phyloP scores from a whole-genome alignment of 2,888 invertebrate genomes.

The Spisula solida region DNA sequence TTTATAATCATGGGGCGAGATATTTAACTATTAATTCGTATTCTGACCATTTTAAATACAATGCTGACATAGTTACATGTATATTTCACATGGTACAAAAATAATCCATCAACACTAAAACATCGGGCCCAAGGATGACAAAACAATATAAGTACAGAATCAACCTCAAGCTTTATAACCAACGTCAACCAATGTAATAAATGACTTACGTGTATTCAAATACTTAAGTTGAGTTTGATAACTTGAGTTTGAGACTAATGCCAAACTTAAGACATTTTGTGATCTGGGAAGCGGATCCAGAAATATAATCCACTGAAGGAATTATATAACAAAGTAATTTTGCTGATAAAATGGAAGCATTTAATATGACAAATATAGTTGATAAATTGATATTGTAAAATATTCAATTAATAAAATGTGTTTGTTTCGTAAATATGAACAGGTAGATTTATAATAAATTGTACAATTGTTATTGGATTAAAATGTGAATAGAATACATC shows the following conservation, averaged over 20 bases:
- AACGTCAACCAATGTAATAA: no score
- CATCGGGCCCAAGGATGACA: no score
- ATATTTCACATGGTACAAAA: background rate
- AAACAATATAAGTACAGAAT: no score
- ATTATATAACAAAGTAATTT: background rate
- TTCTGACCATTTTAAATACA: background rate
- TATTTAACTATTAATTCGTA: background rate
- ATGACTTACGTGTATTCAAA: no score
- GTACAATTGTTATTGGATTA: background rate
- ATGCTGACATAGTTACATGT: background rate
- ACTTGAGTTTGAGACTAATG: no score
- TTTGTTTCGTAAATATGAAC: slow-evolving; percentile 5
- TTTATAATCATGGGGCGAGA: no score
- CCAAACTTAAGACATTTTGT: no score
- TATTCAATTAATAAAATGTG: background rate
- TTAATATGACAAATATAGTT: background rate
- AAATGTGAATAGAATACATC: slow-evolving; percentile 13
- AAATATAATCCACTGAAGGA: no score
- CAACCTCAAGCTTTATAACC: no score
- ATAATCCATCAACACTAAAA: background rate
- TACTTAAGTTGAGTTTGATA: no score
- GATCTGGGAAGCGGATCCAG: no score
- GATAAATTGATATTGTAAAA: background rate
- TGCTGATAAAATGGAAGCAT: background rate
- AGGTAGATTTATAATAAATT: slow-evolving; percentile 5